These are phyloP conservation scores for Salarias fasciatus DNA, from an alignment of 2,797 vertebrate species.

Conservation along the genomic window DNA sequence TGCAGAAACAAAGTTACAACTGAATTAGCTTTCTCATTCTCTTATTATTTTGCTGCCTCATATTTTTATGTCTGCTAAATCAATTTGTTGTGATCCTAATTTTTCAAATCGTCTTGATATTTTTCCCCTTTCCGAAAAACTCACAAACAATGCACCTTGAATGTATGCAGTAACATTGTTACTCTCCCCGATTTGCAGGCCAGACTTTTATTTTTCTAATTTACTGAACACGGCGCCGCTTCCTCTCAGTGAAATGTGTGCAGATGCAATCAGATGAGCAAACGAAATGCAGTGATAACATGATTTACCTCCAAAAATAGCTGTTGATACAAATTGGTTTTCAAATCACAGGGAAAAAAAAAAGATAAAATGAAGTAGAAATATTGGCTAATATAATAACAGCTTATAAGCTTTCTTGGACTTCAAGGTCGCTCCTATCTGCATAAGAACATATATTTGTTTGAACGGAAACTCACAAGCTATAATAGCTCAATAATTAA, in stretches of 20 bases:
- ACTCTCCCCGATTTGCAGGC: not conserved
- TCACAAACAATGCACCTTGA: not conserved
- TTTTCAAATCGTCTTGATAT: no score
- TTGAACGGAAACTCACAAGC: constrained; percentile 7
- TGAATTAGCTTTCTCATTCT: constrained; percentile 20
- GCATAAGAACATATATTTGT: no score
- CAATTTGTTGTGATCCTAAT: constrained; percentile 13
- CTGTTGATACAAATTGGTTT: no score
- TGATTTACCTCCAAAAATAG: not conserved
- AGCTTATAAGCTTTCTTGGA: no score
- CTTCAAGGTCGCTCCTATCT: no score
- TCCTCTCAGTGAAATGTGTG: not conserved
- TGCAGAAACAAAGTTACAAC: constrained; percentile 22
- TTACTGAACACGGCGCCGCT: not conserved
- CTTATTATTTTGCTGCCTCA: not conserved
- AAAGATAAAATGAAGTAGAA: no score
- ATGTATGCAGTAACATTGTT: constrained; percentile 8
- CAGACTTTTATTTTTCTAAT: not conserved
- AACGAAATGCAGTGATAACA: not conserved
- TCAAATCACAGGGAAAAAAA: no score
- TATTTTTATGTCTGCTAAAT: constrained; percentile 3
- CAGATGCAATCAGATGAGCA: not conserved
- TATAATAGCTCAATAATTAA: not conserved
- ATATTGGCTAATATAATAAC: no score
- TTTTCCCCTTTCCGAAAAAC: no score